Evolutionary conservation across 2,113 vertebrate genomes (phyloP).

Genomic region (Elaphurus davidianus): DNA sequence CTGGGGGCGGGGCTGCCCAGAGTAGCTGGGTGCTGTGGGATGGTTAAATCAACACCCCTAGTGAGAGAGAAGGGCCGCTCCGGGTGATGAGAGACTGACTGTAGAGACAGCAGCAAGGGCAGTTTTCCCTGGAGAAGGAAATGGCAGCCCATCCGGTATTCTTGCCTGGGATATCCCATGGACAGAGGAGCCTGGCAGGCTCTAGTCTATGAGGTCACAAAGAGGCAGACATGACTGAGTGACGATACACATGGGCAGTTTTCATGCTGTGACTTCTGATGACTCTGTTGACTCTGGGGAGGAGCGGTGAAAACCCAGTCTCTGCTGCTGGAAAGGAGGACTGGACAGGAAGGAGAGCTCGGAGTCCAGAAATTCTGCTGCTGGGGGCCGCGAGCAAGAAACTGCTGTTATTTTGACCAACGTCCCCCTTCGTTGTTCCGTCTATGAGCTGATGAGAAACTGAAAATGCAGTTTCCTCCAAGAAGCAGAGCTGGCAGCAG

Average conservation of each 20-base stretch:
- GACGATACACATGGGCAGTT: background rate
- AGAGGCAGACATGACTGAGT: background rate
- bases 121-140: background rate
- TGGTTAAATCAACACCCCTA: background rate
- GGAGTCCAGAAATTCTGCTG: background rate
- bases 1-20: fast-evolving
- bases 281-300: background rate
- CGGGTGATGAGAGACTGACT: no score
- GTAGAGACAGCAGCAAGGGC: background rate
- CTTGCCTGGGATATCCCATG: background rate
- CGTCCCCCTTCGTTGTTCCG: background rate
- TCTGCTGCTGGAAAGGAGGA: background rate
- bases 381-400: background rate
- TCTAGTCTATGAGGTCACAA: background rate
- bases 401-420: background rate
- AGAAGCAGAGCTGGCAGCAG: constrained; percentile 1
- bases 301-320: background rate
- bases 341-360: background rate
- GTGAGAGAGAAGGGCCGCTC: background rate
- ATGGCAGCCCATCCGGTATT: background rate
- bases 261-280: background rate
- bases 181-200: background rate
- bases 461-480: background rate
- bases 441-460: background rate
- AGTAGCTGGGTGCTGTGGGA: background rate